phyloP scores from a whole-genome alignment of 1,140 invertebrate genomes.

The Anoplolepis gracilipes region DNA sequence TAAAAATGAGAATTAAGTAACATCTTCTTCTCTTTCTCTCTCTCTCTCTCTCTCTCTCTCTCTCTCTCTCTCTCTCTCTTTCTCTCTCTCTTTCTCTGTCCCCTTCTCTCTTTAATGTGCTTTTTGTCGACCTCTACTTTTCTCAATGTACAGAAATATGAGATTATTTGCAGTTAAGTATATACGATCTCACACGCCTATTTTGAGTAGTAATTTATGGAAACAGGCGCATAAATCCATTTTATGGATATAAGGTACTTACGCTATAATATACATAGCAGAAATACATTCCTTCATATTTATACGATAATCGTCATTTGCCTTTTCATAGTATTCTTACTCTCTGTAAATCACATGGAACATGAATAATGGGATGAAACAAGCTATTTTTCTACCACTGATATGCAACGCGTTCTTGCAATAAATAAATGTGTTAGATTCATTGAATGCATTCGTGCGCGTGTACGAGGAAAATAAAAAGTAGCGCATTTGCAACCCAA shows the following conservation, averaged over 20 bases:
- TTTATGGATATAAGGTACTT: not conserved
- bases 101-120: too few relatives aligned
- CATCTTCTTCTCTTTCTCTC: too few relatives aligned
- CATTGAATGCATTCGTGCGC: not conserved
- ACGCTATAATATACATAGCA: not conserved
- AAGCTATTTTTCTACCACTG: not conserved
- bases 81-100: too few relatives aligned
- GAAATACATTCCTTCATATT: not conserved
- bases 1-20: not conserved
- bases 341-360: not conserved
- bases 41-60: too few relatives aligned
- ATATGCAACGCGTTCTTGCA: not conserved
- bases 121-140: not conserved
- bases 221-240: not conserved
- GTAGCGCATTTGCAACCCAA: conserved; percentile 28
- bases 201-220: not conserved
- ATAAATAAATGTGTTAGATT: conserved; percentile 23
- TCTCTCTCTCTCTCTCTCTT: too few relatives aligned
- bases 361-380: not conserved
- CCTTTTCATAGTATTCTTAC: not conserved
- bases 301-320: not conserved
- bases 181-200: not conserved
- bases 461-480: not conserved
- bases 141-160: not conserved
- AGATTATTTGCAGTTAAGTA: conserved; percentile 7